Percentiles rank a stretch among this genome's conserved stretches.
Evolutionary conservation across 2,888 invertebrate species (phyloP).

Genomic region (Andrena chrysosceles): DNA sequence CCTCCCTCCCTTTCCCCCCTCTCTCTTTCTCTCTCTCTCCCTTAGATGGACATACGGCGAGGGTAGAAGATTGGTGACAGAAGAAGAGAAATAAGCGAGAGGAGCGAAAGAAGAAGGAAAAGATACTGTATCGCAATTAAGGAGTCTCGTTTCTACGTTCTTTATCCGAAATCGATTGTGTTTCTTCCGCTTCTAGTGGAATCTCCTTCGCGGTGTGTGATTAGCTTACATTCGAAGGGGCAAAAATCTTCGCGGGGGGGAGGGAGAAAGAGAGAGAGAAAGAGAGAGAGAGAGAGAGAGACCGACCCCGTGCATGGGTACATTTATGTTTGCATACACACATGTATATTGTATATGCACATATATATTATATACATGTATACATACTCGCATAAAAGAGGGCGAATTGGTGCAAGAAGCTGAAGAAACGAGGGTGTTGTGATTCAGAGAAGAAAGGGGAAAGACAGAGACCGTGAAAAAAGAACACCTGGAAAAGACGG

Average conservation of each 20-base stretch:
- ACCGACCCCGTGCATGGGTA: not conserved
- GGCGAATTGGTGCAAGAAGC: conserved; percentile 26
- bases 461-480: conserved; percentile 43
- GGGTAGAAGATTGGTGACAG: conserved; percentile 12
- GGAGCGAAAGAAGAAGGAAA: conserved; percentile 14
- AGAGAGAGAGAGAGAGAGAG: not conserved
- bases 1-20: not conserved
- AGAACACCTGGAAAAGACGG: conserved; percentile 34
- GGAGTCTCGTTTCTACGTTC: conserved; percentile 19
- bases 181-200: conserved; percentile 53
- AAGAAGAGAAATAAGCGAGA: not conserved
- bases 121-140: conserved; percentile 32
- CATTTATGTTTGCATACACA: not conserved
- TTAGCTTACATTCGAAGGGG: conserved; percentile 42
- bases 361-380: not conserved
- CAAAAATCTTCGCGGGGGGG: conserved; percentile 23
- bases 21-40: conserved; percentile 40
- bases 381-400: not conserved
- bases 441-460: conserved; percentile 50
- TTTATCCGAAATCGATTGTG: conserved; percentile 39
- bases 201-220: conserved; percentile 34
- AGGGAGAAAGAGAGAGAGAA: conserved; percentile 10
- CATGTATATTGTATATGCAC: not conserved
- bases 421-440: conserved; percentile 49
- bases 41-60: conserved; percentile 32